phyloP scores from a whole-genome alignment of 2,113 vertebrate species.

The Lanius collurio region DNA sequence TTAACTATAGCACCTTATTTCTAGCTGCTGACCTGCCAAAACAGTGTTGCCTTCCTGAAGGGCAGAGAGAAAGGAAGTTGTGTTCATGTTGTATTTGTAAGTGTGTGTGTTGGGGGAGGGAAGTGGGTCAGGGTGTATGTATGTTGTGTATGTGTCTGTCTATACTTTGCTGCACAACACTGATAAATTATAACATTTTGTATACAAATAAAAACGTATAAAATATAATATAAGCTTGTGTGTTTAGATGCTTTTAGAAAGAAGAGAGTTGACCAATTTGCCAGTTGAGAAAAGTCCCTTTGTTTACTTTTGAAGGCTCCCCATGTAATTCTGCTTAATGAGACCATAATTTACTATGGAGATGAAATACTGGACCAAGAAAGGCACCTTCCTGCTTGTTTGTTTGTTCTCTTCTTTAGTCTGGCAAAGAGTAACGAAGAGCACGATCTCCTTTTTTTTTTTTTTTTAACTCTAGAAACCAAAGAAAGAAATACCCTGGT shows the following conservation, averaged over 20 bases:
- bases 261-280: background rate
- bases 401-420: background rate
- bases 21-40: conserved; percentile 88
- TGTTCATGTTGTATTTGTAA: conserved; percentile 47
- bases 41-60: conserved; percentile 88
- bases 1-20: conserved; percentile 89
- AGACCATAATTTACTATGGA: background rate
- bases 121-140: background rate
- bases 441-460: background rate
- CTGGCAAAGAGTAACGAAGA: background rate
- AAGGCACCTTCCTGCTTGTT: background rate
- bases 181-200: conserved; percentile 77
- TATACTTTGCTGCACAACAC: conserved; percentile 73
- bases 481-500: background rate
- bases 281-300: background rate
- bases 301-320: conserved; percentile 25
- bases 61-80: conserved; percentile 43
- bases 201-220: conserved; percentile 75
- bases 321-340: background rate
- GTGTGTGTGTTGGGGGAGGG: background rate
- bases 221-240: conserved; percentile 8
- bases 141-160: conserved; percentile 54
- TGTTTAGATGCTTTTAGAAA: conserved; percentile 16
- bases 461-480: background rate
- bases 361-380: conserved; percentile 8